Conservation (phyloP, 2,113 vertebrate species). For the Zonotrichia leucophrys region DNA sequence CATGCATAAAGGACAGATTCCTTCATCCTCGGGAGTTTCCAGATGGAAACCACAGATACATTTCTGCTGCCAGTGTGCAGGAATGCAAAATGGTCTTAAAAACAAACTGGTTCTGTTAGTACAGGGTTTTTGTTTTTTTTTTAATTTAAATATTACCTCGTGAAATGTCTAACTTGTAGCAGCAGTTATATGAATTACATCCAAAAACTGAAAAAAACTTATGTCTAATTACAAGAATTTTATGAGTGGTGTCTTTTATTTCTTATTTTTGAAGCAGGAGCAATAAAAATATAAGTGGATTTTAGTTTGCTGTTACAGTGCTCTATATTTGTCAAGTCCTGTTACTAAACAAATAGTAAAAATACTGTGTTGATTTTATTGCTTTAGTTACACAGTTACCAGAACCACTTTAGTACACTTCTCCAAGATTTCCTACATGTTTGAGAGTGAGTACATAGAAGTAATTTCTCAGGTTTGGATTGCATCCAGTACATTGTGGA, state of each 20-base stretch:
- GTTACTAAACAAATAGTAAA: slow-evolving; percentile 37
- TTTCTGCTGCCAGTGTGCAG: not conserved
- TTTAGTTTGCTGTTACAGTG: slow-evolving; percentile 10
- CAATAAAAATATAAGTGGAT: slow-evolving; percentile 25
- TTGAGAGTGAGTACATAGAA: not conserved
- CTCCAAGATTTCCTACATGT: not conserved
- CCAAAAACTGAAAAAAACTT: not conserved
- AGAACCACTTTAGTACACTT: not conserved
- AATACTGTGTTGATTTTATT: slow-evolving; percentile 33
- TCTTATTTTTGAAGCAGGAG: not conserved
- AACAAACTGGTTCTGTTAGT: not conserved
- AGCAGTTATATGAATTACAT: not conserved
- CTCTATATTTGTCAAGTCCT: not conserved
- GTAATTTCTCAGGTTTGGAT: not conserved
- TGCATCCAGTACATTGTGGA: not conserved
- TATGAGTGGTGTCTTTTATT: not conserved
- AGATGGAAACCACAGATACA: not conserved
- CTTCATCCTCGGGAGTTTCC: not conserved
- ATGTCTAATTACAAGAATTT: not conserved
- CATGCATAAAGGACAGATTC: slow-evolving; percentile 54
- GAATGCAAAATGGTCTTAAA: not conserved
- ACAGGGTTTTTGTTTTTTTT: not conserved
- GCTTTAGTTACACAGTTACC: not conserved
- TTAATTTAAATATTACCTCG: not conserved
- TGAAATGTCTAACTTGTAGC: not conserved